These are phyloP conservation scores for Montipora capitata DNA, from an alignment of 92 coral and sea anemone genomes.

Conservation along the genomic window DNA sequence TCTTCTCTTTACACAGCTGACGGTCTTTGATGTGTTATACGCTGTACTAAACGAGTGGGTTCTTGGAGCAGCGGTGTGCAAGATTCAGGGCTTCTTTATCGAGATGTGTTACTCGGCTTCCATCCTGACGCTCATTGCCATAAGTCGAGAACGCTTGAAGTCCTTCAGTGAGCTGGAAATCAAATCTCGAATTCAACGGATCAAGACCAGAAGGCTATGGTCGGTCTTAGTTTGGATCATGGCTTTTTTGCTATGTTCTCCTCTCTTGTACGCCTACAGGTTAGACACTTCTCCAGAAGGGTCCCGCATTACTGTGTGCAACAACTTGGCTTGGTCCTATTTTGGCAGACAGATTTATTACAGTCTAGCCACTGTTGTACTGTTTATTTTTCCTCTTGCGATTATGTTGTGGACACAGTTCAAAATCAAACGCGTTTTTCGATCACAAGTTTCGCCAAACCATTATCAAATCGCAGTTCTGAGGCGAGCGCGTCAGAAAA, in stretches of 20 bases:
- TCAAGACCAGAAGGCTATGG: constrained; percentile 54
- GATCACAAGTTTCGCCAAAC: constrained; percentile 79
- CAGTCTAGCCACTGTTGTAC: constrained; percentile 62
- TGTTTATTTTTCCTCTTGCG: constrained; percentile 75
- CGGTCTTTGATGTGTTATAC: constrained; percentile 74
- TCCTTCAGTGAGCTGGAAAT: constrained; percentile 66
- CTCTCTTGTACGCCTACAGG: constrained; percentile 77
- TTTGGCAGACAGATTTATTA: constrained; percentile 82
- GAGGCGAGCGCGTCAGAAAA: constrained; percentile 74
- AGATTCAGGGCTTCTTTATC: constrained; percentile 78
- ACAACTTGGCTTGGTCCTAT: constrained; percentile 71
- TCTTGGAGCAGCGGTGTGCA: constrained; percentile 73
- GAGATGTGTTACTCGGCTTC: constrained; percentile 89
- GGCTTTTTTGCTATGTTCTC: constrained; percentile 79
- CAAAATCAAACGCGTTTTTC: constrained; percentile 72
- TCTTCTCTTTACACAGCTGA: constrained; percentile 81
- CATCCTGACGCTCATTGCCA: constrained; percentile 83
- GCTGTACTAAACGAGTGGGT: constrained; percentile 63
- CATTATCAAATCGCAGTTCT: constrained; percentile 52
- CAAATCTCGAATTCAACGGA: constrained; percentile 63
- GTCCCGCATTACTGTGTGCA: constrained; percentile 26
- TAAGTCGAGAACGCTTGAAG: constrained; percentile 80
- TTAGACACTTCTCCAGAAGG: constrained; percentile 12
- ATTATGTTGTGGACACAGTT: constrained; percentile 80
- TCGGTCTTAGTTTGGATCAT: constrained; percentile 63